phyloP scores from a whole-genome alignment of 2,113 vertebrate genomes.

The Gasterosteus aculeatus region DNA sequence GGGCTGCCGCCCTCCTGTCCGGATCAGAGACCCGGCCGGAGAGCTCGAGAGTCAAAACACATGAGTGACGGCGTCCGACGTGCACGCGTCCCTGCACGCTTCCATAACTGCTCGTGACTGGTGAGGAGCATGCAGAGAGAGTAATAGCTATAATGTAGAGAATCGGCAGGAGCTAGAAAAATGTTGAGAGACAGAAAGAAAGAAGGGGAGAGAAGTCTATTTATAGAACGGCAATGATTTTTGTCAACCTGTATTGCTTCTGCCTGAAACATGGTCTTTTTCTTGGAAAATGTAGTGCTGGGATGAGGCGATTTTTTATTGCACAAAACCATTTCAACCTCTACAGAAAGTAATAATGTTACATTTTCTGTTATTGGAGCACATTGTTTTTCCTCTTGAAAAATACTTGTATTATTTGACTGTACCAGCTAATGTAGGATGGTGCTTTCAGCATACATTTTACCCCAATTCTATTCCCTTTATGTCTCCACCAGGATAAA shows the following conservation, averaged over 20 bases:
- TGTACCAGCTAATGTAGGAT: neutral
- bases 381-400: conserved; percentile 1
- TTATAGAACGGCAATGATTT: conserved; percentile 67
- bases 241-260: conserved; percentile 61
- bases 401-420: conserved; percentile 16
- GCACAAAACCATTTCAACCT: conserved; percentile 33
- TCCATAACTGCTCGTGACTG: conserved; percentile 58
- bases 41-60: conserved; percentile 62
- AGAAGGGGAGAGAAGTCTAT: conserved; percentile 50
- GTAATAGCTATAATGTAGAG: conserved; percentile 23
- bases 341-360: conserved; percentile 48
- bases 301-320: conserved; percentile 44
- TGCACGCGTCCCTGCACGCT: conserved; percentile 51
- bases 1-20: conserved; percentile 61
- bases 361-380: conserved; percentile 33
- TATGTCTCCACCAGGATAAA: neutral
- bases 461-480: neutral
- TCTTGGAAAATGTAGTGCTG: conserved; percentile 43
- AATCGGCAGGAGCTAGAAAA: conserved; percentile 37
- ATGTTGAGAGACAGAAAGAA: conserved; percentile 26
- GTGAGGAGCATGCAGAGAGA: conserved; percentile 27
- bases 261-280: conserved; percentile 59
- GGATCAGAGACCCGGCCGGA: conserved; percentile 61
- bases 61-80: conserved; percentile 64
- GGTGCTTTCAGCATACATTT: neutral